Evolutionary conservation across 2,797 vertebrate genomes (phyloP), one percentile per base, ranked within the genome.

Genomic region (Lagocephalus sceleratus): DNA sequence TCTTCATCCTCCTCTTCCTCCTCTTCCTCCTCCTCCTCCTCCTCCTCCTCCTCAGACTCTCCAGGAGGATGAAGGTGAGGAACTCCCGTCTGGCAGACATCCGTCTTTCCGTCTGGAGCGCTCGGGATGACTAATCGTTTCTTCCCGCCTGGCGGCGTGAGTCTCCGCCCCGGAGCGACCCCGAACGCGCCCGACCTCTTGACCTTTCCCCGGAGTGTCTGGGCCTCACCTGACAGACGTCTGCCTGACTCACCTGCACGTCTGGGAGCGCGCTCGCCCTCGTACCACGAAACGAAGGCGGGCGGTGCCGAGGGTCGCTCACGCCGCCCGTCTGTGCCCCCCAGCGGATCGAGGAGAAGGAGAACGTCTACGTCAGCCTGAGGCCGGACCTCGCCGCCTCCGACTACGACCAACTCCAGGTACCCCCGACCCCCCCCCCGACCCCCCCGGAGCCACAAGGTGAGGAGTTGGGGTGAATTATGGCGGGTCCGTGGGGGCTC

Each of bases 1-100:
- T 38, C 32, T 3, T 6, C 5, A 38, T 5, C 6, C 2, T 6
- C 17, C 15, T 6, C 39, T 6, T 5, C n/a, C 17, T 40, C 8
- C 39, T 17, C 17, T 51, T 63, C 17, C 2, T 32, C 70, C 65
- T 57, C 14, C 26, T 26, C 32, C 47, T 51, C 67, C 64, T 54
- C 14, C 26, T 49, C 47, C 47, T 53, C 46, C 9, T 47, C 7
- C 17, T 35, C 57, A 72, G 63, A 53, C 51, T 73, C 35, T 75
- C 75, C 69, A 52, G 23, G 51, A 51, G 61, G 51, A 47, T 77
- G 51, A 57, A 70, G 21, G 67, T 73, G 57, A 66, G 66, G 22
- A 14, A 11, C 41, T 22, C 65, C 63, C 10, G 48, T 66, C 59
- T 63, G 1, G 1, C 32, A 35, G 14, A 23, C 35, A 15, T 62